Base-by-base conservation (phyloP, 2,888 invertebrate genomes). In the Elaeidobius kamerunicus region DNA sequence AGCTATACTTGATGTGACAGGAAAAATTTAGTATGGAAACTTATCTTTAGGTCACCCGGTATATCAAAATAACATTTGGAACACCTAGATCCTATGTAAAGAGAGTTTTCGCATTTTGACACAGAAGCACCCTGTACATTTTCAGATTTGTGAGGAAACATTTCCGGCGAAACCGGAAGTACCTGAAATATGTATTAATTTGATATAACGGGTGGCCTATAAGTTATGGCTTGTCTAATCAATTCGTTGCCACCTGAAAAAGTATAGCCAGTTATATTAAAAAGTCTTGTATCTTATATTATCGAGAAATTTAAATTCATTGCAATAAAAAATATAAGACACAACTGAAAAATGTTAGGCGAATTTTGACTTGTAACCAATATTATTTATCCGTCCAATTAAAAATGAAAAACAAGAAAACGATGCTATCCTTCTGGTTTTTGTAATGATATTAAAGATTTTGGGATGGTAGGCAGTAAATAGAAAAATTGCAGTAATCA, bases 281-380 rank as follows among this genome's bases (percentile, higher is more conserved):
- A n/a, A 23, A 23, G 5, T 23, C 23, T 6, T 30, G 30, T 30
- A 12, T 30, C 30, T 30, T 30, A 30, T 30, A 11, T 30, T 30
- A 30, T 30, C 23, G 23, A 23, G 9, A 9, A 4, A 23, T 23
- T 23, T 23, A 23, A 9, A 4, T 9, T 9, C 9, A 23, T 23
- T 23, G n/a, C n/a, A n/a, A 6, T 23, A 15, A 19, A 14, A 38
- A 47, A 47, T 47, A 47, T 47, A 47, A 47, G 40, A 47, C 47
- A 30, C 32, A 39, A 17, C 3, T 35, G 18, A 39, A 40, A 20
- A 18, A 30, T 32, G 27, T 47, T 47, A 47, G 47, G 47, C 47
- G 47, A 47, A 47, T 47, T 46, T 47, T 32, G 20, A 35, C 20
- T 19, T 17, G 9, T n/a, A n/a, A n/a, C n/a, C n/a, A n/a, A n/a